Conservation (phyloP, 1,140 invertebrate species). For the Hyphantria cunea region DNA sequence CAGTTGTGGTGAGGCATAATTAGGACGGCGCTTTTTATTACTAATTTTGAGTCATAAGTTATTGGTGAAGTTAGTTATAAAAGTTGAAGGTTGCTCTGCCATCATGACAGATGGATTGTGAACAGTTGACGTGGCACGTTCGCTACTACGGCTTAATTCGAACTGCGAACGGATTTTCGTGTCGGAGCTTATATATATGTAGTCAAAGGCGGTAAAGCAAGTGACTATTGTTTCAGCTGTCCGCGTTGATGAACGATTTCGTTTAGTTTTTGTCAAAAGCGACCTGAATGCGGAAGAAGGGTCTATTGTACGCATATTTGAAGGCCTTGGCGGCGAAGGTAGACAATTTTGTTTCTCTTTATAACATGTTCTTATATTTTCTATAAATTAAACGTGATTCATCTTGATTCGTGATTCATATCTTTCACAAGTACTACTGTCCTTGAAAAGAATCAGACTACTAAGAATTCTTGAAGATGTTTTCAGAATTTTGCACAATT, state of each 20-base stretch:
- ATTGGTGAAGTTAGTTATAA: neutral
- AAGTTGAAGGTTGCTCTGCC: neutral
- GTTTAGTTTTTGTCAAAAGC: conserved; percentile 34
- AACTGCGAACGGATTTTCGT: no score
- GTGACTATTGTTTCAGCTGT: conserved; percentile 39
- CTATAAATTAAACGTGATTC: no score
- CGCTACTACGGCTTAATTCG: no score
- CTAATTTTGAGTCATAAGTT: no score
- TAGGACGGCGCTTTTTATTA: no score
- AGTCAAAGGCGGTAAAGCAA: conserved; percentile 5
- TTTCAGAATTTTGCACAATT: no score
- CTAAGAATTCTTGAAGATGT: no score
- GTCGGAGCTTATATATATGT: conserved; percentile 3
- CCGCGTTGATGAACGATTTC: conserved; percentile 45
- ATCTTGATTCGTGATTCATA: no score
- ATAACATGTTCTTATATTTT: no score
- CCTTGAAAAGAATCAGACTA: no score
- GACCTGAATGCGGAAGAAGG: conserved; percentile 38
- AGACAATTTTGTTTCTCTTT: neutral
- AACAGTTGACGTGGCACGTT: conserved; percentile 3
- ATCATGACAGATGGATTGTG: conserved; percentile 7
- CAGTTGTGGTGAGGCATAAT: no score
- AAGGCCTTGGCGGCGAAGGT: conserved; percentile 28
- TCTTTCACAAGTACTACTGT: no score
- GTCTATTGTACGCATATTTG: conserved; percentile 32